phyloP scores from a whole-genome alignment of 2,888 invertebrate species.

The Podabrus alpinus region DNA sequence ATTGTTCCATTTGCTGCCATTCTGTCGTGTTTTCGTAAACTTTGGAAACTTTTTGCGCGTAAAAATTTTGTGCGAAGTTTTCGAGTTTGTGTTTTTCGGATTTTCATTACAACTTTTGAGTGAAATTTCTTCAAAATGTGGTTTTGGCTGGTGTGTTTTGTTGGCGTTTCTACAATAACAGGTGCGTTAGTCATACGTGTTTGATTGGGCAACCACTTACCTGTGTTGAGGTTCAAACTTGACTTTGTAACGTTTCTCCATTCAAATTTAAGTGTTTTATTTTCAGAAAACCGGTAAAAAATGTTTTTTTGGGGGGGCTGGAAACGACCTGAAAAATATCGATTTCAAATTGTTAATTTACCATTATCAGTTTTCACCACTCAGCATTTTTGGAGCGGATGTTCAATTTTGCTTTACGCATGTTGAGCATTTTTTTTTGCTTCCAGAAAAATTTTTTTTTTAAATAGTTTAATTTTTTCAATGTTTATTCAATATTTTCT shows the following conservation, averaged over 20 bases:
- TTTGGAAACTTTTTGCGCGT: not conserved
- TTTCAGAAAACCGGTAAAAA: not conserved
- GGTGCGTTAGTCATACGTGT: constrained; percentile 28
- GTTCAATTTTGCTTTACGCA: not conserved
- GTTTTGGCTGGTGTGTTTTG: constrained; percentile 15
- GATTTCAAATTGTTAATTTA: not conserved
- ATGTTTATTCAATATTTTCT: not conserved
- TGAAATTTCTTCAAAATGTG: constrained; percentile 15
- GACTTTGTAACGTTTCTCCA: constrained; percentile 1
- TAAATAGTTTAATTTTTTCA: not conserved
- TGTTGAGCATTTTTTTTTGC: not conserved
- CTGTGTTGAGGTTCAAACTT: constrained; percentile 10
- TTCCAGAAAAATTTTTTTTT: not conserved
- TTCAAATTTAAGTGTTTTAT: not conserved
- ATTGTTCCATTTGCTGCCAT: not conserved
- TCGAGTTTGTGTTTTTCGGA: not conserved
- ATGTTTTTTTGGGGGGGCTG: not conserved
- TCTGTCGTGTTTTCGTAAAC: not conserved
- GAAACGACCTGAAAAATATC: not conserved
- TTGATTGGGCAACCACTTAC: constrained; percentile 24
- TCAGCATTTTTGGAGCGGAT: not conserved
- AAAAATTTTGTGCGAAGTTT: not conserved
- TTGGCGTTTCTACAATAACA: constrained; percentile 24
- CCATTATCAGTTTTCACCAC: not conserved
- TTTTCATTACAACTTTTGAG: not conserved